Percentiles rank a stretch among this genome's conserved stretches.
Evolutionary conservation across 2,888 invertebrate species (phyloP).

Genomic region (Tenthredo distinguenda): DNA sequence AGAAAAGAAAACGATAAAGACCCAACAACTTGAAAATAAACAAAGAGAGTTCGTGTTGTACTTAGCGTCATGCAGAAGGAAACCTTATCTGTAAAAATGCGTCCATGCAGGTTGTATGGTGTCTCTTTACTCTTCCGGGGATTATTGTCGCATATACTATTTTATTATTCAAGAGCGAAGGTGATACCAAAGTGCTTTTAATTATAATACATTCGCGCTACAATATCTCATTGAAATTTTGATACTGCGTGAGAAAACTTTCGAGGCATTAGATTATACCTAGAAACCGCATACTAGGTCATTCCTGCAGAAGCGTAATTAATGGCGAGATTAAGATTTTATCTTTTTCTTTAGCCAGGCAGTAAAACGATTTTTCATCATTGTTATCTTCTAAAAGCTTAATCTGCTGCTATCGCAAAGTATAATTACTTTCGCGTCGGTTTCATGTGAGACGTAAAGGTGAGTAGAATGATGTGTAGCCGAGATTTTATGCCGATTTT

Average conservation of each 20-base stretch:
- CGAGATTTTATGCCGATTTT: neutral
- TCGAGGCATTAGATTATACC: neutral
- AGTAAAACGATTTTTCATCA: conserved; percentile 25
- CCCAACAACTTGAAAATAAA: neutral
- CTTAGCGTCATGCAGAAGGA: neutral
- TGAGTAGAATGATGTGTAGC: neutral
- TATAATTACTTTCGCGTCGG: neutral
- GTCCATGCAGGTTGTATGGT: neutral
- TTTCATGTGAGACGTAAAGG: neutral
- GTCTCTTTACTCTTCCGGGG: neutral
- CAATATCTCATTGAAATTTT: neutral
- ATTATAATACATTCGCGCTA: neutral
- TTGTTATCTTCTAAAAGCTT: neutral
- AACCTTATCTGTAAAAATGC: neutral
- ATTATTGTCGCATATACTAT: neutral
- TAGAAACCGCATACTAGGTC: neutral
- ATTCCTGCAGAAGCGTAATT: neutral
- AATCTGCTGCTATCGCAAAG: neutral
- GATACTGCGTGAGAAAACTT: conserved; percentile 2
- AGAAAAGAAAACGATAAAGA: neutral
- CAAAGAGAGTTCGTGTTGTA: neutral
- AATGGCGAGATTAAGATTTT: neutral
- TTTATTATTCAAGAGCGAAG: neutral
- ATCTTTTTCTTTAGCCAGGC: neutral
- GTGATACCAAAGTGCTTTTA: neutral